Conservation (phyloP, 2,888 invertebrate species). For the Byasa hedistus region DNA sequence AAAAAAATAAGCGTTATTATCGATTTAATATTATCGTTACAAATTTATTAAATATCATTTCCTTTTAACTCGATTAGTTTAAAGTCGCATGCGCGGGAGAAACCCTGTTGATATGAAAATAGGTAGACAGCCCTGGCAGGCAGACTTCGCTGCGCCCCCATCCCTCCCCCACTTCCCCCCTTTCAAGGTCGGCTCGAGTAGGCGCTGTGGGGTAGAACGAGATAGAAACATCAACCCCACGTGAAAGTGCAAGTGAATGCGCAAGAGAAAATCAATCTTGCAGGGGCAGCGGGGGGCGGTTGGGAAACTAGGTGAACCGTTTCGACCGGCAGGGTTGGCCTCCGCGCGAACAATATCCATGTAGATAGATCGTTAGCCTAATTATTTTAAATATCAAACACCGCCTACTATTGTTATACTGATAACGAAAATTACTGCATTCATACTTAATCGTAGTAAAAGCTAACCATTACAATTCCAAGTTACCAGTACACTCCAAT, state of each 20-base stretch:
- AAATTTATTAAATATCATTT: not conserved
- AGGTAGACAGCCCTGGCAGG: slow-evolving; percentile 38
- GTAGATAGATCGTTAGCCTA: slow-evolving; percentile 19
- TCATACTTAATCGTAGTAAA: too few relatives aligned
- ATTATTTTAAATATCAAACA: not conserved
- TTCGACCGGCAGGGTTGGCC: slow-evolving; percentile 49
- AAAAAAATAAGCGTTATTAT: too few relatives aligned
- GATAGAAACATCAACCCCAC: slow-evolving; percentile 57
- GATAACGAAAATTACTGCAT: not conserved
- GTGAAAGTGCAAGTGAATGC: slow-evolving; percentile 76
- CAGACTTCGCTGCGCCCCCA: slow-evolving; percentile 58
- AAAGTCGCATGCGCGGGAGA: slow-evolving; percentile 8
- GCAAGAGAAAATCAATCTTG: slow-evolving; percentile 78
- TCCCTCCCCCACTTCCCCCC: slow-evolving; percentile 57
- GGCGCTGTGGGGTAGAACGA: slow-evolving; percentile 51
- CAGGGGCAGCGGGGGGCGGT: slow-evolving; percentile 58
- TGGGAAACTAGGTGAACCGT: slow-evolving; percentile 76
- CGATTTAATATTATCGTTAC: not conserved
- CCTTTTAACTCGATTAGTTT: slow-evolving; percentile 5
- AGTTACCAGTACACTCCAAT: too few relatives aligned
- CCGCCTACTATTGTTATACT: not conserved
- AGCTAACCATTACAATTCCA: too few relatives aligned
- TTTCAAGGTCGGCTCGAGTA: slow-evolving; percentile 75
- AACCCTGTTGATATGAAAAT: slow-evolving; percentile 16
- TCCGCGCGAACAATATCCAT: slow-evolving; percentile 44